Base-by-base conservation (phyloP, 2,888 invertebrate species). In the Nemotelus pantherinus region DNA sequence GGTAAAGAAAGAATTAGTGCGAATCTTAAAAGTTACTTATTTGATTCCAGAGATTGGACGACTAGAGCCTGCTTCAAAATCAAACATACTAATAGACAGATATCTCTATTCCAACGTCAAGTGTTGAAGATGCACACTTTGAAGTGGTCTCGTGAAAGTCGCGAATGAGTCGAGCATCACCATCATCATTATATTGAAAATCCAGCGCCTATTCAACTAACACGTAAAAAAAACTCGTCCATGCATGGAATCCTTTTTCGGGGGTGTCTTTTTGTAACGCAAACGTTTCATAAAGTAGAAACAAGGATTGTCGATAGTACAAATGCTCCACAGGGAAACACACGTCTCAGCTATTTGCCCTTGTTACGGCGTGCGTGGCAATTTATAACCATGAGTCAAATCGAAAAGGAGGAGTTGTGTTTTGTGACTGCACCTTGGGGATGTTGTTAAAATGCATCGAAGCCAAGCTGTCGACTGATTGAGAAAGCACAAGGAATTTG, bases 291-390 rank as follows among this genome's bases (percentile, higher is more conserved):
- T 58, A 58, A n/a, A 9, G 25, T 58, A 5, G 58, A 58, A 58
- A 58, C 58, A 58, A 58, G 58, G 4, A 58, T n/a, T 44, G 71
- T 41, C 58, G 57, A 71, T 58, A 60, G 78, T 39, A 76, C 55
- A 76, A 78, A 75, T 75, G 76, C 44, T 70, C 78, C 76, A 60
- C 10, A 53, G 78, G 78, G 76, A 70, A 78, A 76, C 68, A 63
- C 78, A 78, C 78, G 78, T 78, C 71, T 76, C 55, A 71, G 76
- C 78, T 78, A 78, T 78, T 78, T 68, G 76, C 64, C 50, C 76
- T 70, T 71, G 71, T 70, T 76, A 78, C 55, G 39, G 47, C 41
- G 55, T 71, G 55, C 57, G 43, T 44, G 43, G 43, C 55, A 41
- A 55, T 71, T 71, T 55, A 71, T n/a, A 65, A 10, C 41, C 55